Evolutionary conservation across 2,888 invertebrate species (phyloP), one percentile per base, ranked within the genome.

Genomic region (Alcis repandata): DNA sequence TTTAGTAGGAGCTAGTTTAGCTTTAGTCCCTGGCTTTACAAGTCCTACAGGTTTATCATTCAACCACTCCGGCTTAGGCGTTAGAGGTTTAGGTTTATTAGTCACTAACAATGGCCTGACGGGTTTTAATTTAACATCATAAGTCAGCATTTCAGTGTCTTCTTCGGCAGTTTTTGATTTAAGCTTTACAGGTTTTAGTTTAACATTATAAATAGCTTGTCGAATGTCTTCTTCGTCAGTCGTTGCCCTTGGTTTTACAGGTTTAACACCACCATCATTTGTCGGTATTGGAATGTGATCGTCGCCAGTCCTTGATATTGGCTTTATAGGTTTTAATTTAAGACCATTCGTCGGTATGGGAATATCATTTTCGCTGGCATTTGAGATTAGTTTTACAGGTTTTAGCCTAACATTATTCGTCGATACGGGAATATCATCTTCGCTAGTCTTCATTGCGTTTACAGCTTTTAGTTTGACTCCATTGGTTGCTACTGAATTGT

Each of bases 161-260:
- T 45, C 11, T 20, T 19, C 10, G 45, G 2, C 11, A 41, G 8
- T 17, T 13, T 20, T 19, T 19, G 10, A 2, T 11, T 7, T 20
- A 11, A 13, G 45, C 13, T 45, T 45, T 19, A 45, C 45, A 20
- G 45, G 20, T 45, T 45, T 45, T 45, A 45, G 11, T 11, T 45
- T 45, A 20, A 20, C 45, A 19, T 11, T 20, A 20, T 45, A 8
- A 6, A 20, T 10, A 1, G 19, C 20, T 20, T 11, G 6, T 20
- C 20, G 45, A 19, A 11, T 45, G 2, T 19, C 20, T 20, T 20
- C n/a, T 45, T 45, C 20, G n/a, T 20, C 4, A 45, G 4, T 20
- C 7, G n/a, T 40, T 15, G 15, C 4, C 40, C n/a, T 11, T 45
- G 20, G 45, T 15, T 45, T 20, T 10, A 45, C 45, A 20, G 45